Conservation (phyloP, 2,113 vertebrate species). For the Hippocampus abdominalis region DNA sequence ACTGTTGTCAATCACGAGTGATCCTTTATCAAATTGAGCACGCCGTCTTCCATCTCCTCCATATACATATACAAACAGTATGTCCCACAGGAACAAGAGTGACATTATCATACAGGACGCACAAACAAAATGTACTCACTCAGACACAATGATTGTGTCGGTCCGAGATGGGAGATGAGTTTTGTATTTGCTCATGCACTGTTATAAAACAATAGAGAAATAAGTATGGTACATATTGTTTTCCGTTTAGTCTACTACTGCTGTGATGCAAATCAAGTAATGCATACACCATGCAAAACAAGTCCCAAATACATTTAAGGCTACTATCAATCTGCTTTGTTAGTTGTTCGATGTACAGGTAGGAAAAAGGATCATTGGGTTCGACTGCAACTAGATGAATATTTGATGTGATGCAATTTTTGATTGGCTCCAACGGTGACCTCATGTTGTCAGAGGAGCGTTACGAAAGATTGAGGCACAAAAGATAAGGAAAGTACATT, state of each 20-base stretch:
- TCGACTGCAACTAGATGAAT: neutral
- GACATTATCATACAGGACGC: neutral
- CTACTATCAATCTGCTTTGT: neutral
- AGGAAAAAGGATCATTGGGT: neutral
- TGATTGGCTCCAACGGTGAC: neutral
- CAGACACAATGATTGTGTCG: neutral
- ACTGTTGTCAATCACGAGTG: conserved; percentile 40
- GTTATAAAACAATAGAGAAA: neutral
- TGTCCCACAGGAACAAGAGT: neutral
- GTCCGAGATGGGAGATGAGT: neutral
- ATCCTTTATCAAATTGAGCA: neutral
- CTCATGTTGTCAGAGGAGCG: neutral
- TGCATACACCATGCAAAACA: neutral
- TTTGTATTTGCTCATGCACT: neutral
- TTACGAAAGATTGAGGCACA: neutral
- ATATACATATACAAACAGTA: neutral
- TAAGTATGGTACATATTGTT: neutral
- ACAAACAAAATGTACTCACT: neutral
- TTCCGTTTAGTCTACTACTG: neutral
- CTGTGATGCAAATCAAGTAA: neutral
- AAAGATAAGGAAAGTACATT: neutral
- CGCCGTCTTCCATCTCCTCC: conserved; percentile 10
- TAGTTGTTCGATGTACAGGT: too few relatives aligned
- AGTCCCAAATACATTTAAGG: neutral
- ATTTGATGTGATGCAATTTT: neutral